Evolutionary conservation across 92 coral and sea anemone species (phyloP), one percentile per base, ranked within the genome.

Genomic region (Pocillopora grandis): DNA sequence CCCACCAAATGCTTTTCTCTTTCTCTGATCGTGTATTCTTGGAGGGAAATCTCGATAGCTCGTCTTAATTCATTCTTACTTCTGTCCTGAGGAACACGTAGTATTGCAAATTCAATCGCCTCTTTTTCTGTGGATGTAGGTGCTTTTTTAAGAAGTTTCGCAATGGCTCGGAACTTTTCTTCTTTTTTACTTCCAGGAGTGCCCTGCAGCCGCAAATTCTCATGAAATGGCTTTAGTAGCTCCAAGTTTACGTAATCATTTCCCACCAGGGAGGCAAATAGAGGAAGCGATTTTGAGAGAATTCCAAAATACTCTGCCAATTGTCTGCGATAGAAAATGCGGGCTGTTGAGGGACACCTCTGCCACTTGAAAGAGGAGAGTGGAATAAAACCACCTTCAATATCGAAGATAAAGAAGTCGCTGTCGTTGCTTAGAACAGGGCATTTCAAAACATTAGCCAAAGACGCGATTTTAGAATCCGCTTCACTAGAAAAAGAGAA

Each of bases 361-460:
- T 76, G 77, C 88, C 84, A 92, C 57, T 84, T 20, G n/a, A 90
- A 70, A 11, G 82, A 72, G 55, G 87, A 21, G 35, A 96, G 78
- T 52, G 98, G 98, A 31, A 96, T 92, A 84, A 92, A 96, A 55
- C 99, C 99, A 31, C 75, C 85, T 70, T 74, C 86, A 56, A 96
- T 76, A 80, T 90, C 86, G 67, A 90, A 94, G 59, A 96, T 94
- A 66, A 92, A 96, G 90, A 93, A 96, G 88, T 96, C 98, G 62
- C 98, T 96, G 77, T 96, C 98, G 23, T 81, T 86, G 79, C 95
- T 87, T 20, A 96, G 81, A 16, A 96, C 96, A 5, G 98, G 96
- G 27, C 96, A 93, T 74, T 71, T 77, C 92, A 80, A 85, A 36
- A 87, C 84, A 76, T 84, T 83, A 14, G 98, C 98, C 36, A 96